Base-by-base conservation (phyloP, 1,140 invertebrate species). In the Tribolium madens region DNA sequence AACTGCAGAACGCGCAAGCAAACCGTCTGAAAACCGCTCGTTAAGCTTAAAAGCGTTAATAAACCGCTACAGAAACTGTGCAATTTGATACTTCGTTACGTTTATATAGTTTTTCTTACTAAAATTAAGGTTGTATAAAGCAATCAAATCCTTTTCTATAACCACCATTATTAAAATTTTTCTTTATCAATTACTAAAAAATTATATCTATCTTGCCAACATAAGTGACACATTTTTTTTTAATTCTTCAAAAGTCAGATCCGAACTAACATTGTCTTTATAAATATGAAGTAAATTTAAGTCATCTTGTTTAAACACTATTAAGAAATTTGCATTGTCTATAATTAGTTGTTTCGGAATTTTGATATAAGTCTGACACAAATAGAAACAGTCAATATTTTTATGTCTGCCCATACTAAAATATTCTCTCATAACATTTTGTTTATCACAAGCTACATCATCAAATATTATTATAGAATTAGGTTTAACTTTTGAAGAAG, bases 231-330 rank as follows among this genome's bases (percentile, higher is more conserved):
- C 69, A 78, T n/a, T 72, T 6, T 69, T 9, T 31, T 73, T 74
- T 42, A 86, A 86, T 76, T 82, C 10, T 36, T 80, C 57, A 82
- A 77, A 87, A 1, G 68, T 48, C 77, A 87, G 84, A 77, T 87
- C 84, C 3, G 82, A 81, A 21, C 72, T 50, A 3, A 86, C 81
- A 81, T 87, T 83, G 76, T 87, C 84, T 21, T 83, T 77, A 75
- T 84, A 87, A 46, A 86, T 82, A 81, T 87, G 86, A 77, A 83
- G 83, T 26, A 87, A 79, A 83, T 87, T 87, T 7, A 80, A 77
- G 57, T 85, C 83, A 83, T 87, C 86, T 82, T 87, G 86, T 79
- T 84, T 84, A 81, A 87, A 87, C 12, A 87, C n/a, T 12, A 85
- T 74, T 7, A 86, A 21, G 13, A 86, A 76, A 82, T 87, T 86